A percentile compares a stretch with the other conserved stretches of the same genome.
Conservation (phyloP, 2,797 vertebrate species). For the Alfaro cultratus region DNA sequence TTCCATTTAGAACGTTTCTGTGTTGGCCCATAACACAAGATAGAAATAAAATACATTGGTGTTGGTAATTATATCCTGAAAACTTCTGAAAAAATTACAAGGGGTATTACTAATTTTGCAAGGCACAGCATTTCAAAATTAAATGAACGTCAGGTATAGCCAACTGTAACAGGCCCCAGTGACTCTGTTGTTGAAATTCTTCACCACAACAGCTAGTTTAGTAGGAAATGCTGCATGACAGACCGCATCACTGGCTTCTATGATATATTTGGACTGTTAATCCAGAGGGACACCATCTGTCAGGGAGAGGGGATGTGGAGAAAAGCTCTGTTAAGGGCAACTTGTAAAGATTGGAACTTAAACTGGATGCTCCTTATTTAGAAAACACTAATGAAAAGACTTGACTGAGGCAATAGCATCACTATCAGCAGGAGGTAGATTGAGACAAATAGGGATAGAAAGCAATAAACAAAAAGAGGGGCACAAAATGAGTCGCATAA, state of each 20-base stretch:
- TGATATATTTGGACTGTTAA: slow-evolving; percentile 54
- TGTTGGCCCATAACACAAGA: not conserved
- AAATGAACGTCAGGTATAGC: slow-evolving; percentile 5
- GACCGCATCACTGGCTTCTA: slow-evolving; percentile 43
- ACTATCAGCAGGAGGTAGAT: slow-evolving; percentile 35
- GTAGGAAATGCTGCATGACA: slow-evolving; percentile 56
- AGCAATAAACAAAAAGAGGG: slow-evolving; percentile 16
- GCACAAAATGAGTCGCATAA: slow-evolving; percentile 34
- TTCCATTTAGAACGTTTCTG: not conserved
- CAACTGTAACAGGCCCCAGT: slow-evolving; percentile 5
- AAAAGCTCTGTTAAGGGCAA: slow-evolving; percentile 64
- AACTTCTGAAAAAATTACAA: not conserved
- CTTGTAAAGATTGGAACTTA: slow-evolving; percentile 57
- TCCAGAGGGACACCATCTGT: slow-evolving; percentile 41
- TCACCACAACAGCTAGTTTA: slow-evolving; percentile 51
- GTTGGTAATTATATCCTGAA: not conserved
- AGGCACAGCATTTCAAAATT: not conserved
- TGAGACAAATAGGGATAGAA: slow-evolving; percentile 39
- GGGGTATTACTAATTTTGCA: not conserved
- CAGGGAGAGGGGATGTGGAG: slow-evolving; percentile 28
- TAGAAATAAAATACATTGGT: not conserved
- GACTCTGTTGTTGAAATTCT: slow-evolving; percentile 26
- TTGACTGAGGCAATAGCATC: slow-evolving; percentile 54
- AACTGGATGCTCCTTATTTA: slow-evolving; percentile 81
- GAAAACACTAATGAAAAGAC: slow-evolving; percentile 66